A percentile compares a stretch with the other conserved stretches of the same genome.
These are phyloP conservation scores for Cynodonichthys magdalenae DNA, from an alignment of 2,797 vertebrate species.

Conservation along the genomic window DNA sequence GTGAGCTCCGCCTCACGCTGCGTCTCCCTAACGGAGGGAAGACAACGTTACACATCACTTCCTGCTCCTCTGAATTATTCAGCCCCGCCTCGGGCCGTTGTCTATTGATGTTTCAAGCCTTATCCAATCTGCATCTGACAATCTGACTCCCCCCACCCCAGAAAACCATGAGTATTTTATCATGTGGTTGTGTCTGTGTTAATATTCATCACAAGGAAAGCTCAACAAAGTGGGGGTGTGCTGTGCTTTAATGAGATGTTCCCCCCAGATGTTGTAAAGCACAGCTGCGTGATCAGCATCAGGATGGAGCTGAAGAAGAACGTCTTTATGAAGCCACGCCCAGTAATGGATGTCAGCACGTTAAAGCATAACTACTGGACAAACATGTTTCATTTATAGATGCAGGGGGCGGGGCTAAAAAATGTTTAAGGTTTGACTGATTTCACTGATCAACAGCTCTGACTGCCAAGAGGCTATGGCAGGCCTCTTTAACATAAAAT, in stretches of 20 bases:
- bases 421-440: constrained; percentile 60
- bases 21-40: constrained; percentile 52
- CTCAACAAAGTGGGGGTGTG: constrained; percentile 36
- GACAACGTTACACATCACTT: constrained; percentile 50
- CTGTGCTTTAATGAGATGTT: constrained; percentile 51
- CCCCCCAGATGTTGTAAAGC: constrained; percentile 69
- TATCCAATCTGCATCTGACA: constrained; percentile 54
- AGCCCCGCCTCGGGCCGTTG: constrained; percentile 69
- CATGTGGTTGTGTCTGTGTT: constrained; percentile 53
- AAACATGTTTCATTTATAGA: constrained; percentile 74
- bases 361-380: constrained; percentile 63
- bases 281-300: constrained; percentile 53
- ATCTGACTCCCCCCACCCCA: constrained; percentile 39
- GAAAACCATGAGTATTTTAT: constrained; percentile 67
- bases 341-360: constrained; percentile 54
- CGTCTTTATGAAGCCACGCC: constrained; percentile 64
- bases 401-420: constrained; percentile 51
- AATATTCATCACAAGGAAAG: constrained; percentile 58
- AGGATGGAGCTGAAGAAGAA: constrained; percentile 63
- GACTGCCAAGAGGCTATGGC: constrained; percentile 27
- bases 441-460: constrained; percentile 33
- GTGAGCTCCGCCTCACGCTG: constrained; percentile 31
- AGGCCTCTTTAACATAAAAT: no score
- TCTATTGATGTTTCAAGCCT: constrained; percentile 72
- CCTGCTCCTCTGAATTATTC: constrained; percentile 71